Percentiles rank a stretch among this genome's conserved stretches.
Evolutionary conservation across 1,140 invertebrate species (phyloP).

Genomic region (Armadillidium nasatum): DNA sequence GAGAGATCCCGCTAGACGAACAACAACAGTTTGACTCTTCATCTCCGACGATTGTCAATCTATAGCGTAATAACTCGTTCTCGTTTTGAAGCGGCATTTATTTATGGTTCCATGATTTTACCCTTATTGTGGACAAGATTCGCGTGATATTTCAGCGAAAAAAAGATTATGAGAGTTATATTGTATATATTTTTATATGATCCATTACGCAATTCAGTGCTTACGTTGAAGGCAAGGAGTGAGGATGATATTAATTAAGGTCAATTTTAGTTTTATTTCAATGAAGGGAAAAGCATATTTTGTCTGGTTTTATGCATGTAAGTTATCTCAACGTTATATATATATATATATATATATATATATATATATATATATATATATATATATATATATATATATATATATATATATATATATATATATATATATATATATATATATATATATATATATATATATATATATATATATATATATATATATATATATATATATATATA

Average conservation of each 20-base stretch:
- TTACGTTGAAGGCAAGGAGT: neutral
- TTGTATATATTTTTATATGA: neutral
- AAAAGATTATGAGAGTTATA: neutral
- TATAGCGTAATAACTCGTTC: neutral
- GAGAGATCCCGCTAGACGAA: neutral
- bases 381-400: neutral
- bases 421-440: neutral
- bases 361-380: neutral
- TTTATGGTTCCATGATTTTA: neutral
- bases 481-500: neutral
- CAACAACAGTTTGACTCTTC: neutral
- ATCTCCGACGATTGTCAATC: neutral
- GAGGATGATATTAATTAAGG: neutral
- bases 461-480: neutral
- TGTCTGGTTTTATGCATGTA: neutral
- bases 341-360: slow-evolving; percentile 11
- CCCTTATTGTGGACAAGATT: neutral
- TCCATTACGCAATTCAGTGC: neutral
- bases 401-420: neutral
- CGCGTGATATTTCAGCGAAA: neutral
- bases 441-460: slow-evolving; percentile 15
- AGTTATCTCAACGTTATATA: neutral
- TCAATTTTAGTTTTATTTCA: too few species aligned
- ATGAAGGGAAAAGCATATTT: too few species aligned
- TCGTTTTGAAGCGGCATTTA: neutral